phyloP scores from a whole-genome alignment of 2,797 vertebrate genomes.

The Limnodromus scolopaceus region DNA sequence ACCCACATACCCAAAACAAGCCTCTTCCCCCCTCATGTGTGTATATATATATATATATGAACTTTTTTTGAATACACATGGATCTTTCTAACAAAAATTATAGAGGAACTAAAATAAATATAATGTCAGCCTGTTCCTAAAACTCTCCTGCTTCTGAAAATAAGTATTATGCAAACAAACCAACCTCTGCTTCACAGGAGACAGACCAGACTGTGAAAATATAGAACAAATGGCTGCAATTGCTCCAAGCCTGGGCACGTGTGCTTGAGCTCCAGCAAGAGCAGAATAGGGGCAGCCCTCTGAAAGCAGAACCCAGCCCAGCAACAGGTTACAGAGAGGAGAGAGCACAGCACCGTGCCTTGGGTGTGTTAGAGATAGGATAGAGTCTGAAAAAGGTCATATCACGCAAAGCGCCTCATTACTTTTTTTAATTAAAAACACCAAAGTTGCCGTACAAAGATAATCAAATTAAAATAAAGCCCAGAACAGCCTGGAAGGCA shows the following conservation, averaged over 20 bases:
- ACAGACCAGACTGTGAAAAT: conserved; percentile 31
- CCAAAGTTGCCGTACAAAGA: background rate
- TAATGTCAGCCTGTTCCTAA: conserved; percentile 18
- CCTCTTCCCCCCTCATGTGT: too few relatives aligned
- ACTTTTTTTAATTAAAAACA: background rate
- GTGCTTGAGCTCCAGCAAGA: background rate
- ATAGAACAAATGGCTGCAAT: background rate
- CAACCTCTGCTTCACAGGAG: conserved; percentile 15
- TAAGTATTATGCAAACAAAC: conserved; percentile 48
- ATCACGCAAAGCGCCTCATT: background rate
- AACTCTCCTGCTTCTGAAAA: conserved; percentile 44
- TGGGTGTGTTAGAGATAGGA: background rate
- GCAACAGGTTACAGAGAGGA: rapidly evolving
- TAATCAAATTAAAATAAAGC: background rate
- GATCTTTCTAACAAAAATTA: conserved; percentile 43
- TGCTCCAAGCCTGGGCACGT: background rate
- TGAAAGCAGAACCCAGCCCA: background rate
- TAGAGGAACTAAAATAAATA: conserved; percentile 46
- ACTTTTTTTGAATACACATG: background rate
- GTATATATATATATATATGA: background rate
- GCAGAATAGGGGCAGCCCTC: background rate
- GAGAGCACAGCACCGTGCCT: background rate
- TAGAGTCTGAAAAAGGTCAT: background rate
- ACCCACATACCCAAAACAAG: background rate
- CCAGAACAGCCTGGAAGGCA: background rate